Evolutionary conservation across 2,113 vertebrate genomes (phyloP).

Genomic region (Sturnira hondurensis): DNA sequence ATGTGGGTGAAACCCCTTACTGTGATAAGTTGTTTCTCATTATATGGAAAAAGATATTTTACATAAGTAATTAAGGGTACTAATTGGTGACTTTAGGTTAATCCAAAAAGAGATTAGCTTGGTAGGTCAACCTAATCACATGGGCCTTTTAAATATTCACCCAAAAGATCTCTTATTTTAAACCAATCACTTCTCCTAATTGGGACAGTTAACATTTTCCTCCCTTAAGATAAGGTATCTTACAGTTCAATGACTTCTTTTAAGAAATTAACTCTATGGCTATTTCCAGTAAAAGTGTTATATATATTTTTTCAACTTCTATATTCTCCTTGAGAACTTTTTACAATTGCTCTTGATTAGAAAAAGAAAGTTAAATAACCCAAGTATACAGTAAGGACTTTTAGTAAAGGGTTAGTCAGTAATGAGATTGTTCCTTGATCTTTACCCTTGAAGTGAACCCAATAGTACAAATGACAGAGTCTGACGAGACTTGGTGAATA

Average conservation of each 20-base stretch:
- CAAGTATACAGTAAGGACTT: neutral
- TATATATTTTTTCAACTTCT: neutral
- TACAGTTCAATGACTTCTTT: neutral
- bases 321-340: neutral
- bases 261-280: neutral
- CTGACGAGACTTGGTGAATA: neutral
- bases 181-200: neutral
- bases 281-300: neutral
- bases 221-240: neutral
- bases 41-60: neutral
- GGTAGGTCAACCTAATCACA: neutral
- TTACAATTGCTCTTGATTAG: neutral
- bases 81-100: neutral
- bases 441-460: neutral
- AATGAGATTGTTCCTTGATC: neutral
- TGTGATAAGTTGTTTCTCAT: neutral
- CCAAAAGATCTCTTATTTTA: neutral
- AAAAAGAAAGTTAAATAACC: neutral
- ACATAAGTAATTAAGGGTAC: neutral
- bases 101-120: neutral
- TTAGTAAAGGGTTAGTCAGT: neutral
- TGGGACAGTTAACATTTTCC: neutral
- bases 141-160: neutral
- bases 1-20: neutral
- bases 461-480: neutral